Conservation (phyloP, 1,140 invertebrate genomes). For the Diorhabda carinulata region DNA sequence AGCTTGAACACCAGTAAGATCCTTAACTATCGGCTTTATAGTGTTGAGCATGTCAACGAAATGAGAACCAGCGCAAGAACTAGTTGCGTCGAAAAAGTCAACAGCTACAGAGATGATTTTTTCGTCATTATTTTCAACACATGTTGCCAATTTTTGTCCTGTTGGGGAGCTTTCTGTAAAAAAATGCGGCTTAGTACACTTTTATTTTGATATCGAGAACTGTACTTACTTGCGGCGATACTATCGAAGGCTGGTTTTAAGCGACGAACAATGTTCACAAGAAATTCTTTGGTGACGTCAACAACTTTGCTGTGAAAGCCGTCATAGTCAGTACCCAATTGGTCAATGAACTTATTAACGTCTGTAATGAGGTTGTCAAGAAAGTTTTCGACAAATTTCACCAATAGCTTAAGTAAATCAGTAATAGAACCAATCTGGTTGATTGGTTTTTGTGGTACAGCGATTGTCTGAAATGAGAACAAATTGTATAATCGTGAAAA, state of each 20-base stretch:
- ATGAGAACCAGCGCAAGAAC: background rate
- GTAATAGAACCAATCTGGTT: background rate
- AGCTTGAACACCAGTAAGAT: background rate
- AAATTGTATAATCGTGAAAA: background rate
- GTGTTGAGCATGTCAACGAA: background rate
- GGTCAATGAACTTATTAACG: background rate
- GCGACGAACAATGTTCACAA: background rate
- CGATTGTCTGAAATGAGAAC: background rate
- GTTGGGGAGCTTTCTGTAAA: background rate
- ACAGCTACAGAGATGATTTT: background rate
- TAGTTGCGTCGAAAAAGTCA: background rate
- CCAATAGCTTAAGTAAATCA: too few relatives aligned
- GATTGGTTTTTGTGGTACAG: background rate
- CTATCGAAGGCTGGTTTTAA: background rate
- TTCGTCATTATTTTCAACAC: background rate
- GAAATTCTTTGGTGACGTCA: background rate
- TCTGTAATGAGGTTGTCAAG: background rate
- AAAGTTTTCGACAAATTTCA: background rate
- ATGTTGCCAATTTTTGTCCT: background rate
- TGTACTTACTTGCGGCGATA: background rate
- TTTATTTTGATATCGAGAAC: too few relatives aligned
- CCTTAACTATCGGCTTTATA: background rate
- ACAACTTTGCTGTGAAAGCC: background rate
- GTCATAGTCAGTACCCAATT: background rate
- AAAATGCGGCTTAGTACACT: too few relatives aligned